A percentile compares a stretch with the other conserved stretches of the same genome.
Evolutionary conservation across 2,113 vertebrate genomes (phyloP).

Genomic region (Gallinago paraguaiae): DNA sequence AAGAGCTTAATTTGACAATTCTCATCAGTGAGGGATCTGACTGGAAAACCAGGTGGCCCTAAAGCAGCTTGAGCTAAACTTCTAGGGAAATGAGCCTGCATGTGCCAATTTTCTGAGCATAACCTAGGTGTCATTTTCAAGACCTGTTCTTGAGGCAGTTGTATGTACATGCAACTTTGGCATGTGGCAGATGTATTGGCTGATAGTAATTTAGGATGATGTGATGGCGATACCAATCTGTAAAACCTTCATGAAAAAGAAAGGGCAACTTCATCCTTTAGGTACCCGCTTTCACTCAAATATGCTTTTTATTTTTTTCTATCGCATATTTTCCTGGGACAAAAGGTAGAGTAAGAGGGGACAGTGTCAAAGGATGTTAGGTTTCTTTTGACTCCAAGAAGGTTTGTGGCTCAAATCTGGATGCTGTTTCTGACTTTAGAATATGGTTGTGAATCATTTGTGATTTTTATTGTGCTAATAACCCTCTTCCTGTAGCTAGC

Average conservation of each 20-base stretch:
- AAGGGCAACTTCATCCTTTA: neutral
- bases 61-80: constrained; percentile 12
- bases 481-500: neutral
- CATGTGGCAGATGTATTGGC: neutral
- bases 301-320: neutral
- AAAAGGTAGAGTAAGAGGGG: neutral
- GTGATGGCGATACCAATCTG: accelerated
- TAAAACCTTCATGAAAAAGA: neutral
- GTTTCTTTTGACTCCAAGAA: neutral
- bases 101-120: neutral
- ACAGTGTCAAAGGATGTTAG: neutral
- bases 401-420: accelerated
- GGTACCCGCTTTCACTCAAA: neutral
- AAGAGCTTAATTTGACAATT: constrained; percentile 43
- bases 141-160: neutral
- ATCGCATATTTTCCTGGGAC: accelerated
- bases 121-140: neutral
- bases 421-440: neutral
- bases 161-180: accelerated
- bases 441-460: neutral
- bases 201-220: neutral
- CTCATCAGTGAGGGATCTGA: constrained; percentile 1
- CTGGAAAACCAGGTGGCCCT: constrained; percentile 33
- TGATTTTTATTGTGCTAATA: constrained; percentile 22
- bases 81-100: neutral